Percentiles rank a stretch among this genome's conserved stretches.
phyloP scores from a whole-genome alignment of 2,797 vertebrate species.

The Megaceryle alcyon region DNA sequence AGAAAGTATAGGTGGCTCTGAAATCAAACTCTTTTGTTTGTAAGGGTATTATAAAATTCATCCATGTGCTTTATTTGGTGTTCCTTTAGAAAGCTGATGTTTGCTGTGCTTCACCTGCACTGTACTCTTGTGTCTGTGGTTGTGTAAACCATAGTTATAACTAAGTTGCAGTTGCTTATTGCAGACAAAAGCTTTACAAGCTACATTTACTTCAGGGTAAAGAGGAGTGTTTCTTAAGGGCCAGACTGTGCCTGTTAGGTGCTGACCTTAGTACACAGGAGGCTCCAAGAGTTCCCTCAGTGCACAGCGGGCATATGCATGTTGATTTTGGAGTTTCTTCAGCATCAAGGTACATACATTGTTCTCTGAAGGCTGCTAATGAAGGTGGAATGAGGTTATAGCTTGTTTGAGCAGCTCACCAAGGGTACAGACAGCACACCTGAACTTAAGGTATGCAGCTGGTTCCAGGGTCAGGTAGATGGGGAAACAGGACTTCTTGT shows the following conservation, averaged over 20 bases:
- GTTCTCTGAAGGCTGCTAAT: neutral
- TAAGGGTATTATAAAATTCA: neutral
- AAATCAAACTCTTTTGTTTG: neutral
- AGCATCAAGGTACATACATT: neutral
- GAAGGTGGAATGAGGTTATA: neutral
- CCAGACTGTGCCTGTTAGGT: neutral
- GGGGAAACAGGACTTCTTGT: neutral
- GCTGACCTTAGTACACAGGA: neutral
- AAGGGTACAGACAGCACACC: neutral
- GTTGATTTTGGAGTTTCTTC: neutral
- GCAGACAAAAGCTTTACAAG: neutral
- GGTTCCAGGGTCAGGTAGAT: neutral
- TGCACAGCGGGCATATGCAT: accelerated
- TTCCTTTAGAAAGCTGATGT: neutral
- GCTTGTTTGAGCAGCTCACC: neutral
- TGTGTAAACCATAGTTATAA: neutral
- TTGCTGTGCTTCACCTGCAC: neutral
- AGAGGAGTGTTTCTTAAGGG: neutral
- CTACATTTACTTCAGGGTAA: neutral
- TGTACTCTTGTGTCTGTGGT: neutral
- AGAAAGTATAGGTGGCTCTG: neutral
- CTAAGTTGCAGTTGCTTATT: neutral
- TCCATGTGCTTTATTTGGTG: neutral
- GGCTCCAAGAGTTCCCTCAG: neutral
- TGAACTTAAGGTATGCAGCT: neutral